Base-by-base conservation (phyloP, 2,113 vertebrate genomes). In the Clarias gariepinus region DNA sequence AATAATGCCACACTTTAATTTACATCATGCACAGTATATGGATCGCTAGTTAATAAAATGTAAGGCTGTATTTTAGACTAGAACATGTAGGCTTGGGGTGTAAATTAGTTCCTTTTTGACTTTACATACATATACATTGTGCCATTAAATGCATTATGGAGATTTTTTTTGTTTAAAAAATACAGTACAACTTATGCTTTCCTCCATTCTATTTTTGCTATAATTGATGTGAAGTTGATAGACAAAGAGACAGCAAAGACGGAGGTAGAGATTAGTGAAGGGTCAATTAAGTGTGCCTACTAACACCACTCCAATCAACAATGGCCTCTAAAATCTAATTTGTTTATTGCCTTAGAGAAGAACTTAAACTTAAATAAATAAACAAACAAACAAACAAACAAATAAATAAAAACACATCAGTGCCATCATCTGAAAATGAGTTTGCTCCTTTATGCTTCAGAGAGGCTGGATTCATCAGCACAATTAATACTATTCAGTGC, bases 301-400 rank as follows among this genome's bases (percentile, higher is more conserved):
- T 85, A 86, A 83, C 21, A 74, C 41, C 33, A 55, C 33, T 85
- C 85, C 84, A 84, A 87, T 87, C 57, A 86, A 78, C 78, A 88
- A 88, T 53, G 84, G 87, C 81, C 85, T 87, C 84, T 57, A 84
- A 84, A 90, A 90, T 87, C 89, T 68, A 86, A 85, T 87, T 87
- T 81, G 63, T 66, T 68, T 64, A 64, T n/a, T n/a, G n/a, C 83
- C 85, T 82, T n/a, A 86, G 86, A 74, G 84, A 83, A 77, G 9
- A 53, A 64, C 83, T 85, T n/a, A 6, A 13, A n/a, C n/a, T n/a
- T 6, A 30, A 52, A 53, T 4, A 53, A 63, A 85, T 68, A 77
- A 84, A 41, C 3, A 47, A 47, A 47, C 41, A 47, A 47, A 47
- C 41, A 47, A 47, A 47, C 47, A 8, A 47, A 47, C 7, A 47